Percentiles rank a stretch among this genome's conserved stretches.
Conservation (phyloP, 1,140 invertebrate species). For the Arctopsyche grandis region DNA sequence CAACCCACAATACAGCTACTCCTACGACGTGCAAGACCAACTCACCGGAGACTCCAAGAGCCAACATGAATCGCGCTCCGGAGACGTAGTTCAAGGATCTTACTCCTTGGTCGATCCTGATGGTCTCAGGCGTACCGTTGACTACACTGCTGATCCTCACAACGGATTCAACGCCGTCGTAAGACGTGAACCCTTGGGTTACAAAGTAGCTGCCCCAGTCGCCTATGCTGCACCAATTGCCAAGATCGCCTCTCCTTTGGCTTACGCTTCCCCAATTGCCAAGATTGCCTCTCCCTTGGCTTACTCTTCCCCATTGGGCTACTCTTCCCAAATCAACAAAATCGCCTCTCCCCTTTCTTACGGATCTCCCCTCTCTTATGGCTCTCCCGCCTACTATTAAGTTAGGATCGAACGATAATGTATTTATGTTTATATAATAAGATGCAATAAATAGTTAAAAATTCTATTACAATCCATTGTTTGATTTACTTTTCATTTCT, state of each 20-base stretch:
- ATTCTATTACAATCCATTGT: too few species aligned
- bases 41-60: too few species aligned
- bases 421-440: too few species aligned
- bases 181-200: slow-evolving; percentile 56
- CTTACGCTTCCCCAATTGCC: slow-evolving; percentile 31
- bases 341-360: background rate
- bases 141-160: slow-evolving; percentile 68
- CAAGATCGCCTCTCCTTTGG: slow-evolving; percentile 26
- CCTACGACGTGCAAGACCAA: too few species aligned
- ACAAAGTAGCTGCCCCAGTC: slow-evolving; percentile 54
- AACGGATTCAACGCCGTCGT: slow-evolving; percentile 65
- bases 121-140: slow-evolving; percentile 67
- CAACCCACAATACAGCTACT: too few species aligned
- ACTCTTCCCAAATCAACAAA: slow-evolving; percentile 26
- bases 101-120: slow-evolving; percentile 68
- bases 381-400: too few species aligned
- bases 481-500: too few species aligned
- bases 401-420: too few species aligned
- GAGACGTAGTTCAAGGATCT: slow-evolving; percentile 67
- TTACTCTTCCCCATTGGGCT: slow-evolving; percentile 28
- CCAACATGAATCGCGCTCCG: slow-evolving; percentile 67
- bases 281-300: slow-evolving; percentile 8
- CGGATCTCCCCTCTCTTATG: slow-evolving; percentile 32
- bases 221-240: slow-evolving; percentile 51
- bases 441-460: too few species aligned